A percentile compares a stretch with the other conserved stretches of the same genome.
Evolutionary conservation across 2,113 vertebrate genomes (phyloP).

Genomic region (Notarius lentiginosus): DNA sequence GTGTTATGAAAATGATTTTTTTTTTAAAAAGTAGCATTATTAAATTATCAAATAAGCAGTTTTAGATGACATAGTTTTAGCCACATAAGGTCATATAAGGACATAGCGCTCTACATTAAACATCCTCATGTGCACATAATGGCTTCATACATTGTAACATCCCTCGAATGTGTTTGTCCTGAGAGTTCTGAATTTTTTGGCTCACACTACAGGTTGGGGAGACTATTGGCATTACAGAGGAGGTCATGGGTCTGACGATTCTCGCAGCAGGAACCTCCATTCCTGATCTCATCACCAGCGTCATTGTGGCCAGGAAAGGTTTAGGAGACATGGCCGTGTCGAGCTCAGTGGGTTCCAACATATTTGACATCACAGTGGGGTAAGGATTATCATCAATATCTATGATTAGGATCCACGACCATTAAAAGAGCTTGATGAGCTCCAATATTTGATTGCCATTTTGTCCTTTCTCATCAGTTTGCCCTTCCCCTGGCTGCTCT

Average conservation of each 20-base stretch:
- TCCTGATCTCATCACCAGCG: conserved; percentile 77
- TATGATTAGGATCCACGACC: background rate
- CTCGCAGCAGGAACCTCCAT: conserved; percentile 76
- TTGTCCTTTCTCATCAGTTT: conserved; percentile 56
- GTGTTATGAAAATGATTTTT: too few relatives aligned
- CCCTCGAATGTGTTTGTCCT: background rate
- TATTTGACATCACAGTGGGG: conserved; percentile 79
- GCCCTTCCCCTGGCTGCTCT: conserved; percentile 75
- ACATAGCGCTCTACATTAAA: background rate
- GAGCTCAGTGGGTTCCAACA: conserved; percentile 78
- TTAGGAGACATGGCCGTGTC: conserved; percentile 79
- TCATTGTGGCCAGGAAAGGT: conserved; percentile 76
- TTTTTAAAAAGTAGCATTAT: too few relatives aligned
- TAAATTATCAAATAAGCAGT: background rate
- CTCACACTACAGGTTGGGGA: conserved; percentile 69
- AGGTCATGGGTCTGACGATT: conserved; percentile 77
- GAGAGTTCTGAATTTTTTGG: background rate
- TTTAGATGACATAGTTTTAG: background rate
- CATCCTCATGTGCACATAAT: background rate
- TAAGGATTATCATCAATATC: conserved; percentile 52
- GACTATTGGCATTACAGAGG: conserved; percentile 75
- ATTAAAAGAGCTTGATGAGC: background rate
- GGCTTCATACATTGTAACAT: background rate
- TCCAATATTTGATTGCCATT: background rate
- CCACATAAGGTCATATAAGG: background rate